Conservation (phyloP, 2,113 vertebrate species). For the Corapipo altera region DNA sequence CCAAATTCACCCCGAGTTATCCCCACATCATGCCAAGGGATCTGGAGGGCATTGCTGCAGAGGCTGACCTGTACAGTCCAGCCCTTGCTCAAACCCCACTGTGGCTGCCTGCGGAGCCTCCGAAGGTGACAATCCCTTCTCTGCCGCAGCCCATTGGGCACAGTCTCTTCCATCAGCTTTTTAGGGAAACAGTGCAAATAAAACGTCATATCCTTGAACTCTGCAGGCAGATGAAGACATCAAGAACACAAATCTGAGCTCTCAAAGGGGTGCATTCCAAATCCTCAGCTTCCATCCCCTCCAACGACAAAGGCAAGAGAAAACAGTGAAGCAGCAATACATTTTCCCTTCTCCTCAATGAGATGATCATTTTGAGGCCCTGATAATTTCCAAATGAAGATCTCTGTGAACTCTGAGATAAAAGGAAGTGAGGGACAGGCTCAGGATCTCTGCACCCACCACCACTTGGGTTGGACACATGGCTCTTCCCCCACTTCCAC, state of each 20-base stretch:
- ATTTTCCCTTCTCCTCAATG: neutral
- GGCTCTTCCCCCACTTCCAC: neutral
- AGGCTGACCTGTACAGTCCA: accelerated
- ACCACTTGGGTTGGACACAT: accelerated
- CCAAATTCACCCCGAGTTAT: neutral
- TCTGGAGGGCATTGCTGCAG: neutral
- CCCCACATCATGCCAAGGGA: accelerated
- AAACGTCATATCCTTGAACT: neutral
- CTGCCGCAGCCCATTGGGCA: neutral
- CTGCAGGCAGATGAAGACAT: neutral
- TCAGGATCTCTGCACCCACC: neutral
- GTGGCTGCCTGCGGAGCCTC: accelerated
- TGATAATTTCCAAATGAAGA: neutral
- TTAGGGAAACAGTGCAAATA: neutral
- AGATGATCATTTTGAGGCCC: neutral
- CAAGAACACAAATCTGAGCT: neutral
- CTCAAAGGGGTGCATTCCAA: neutral
- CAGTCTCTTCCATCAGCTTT: neutral
- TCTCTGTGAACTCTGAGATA: neutral
- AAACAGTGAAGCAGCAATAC: neutral
- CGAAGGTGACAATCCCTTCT: neutral
- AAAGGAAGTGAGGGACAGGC: neutral
- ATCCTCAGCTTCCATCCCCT: neutral
- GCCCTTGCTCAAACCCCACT: accelerated
- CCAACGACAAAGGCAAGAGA: neutral